phyloP scores from a whole-genome alignment of 2,797 vertebrate species.

The Spinibarbus caldwelli region DNA sequence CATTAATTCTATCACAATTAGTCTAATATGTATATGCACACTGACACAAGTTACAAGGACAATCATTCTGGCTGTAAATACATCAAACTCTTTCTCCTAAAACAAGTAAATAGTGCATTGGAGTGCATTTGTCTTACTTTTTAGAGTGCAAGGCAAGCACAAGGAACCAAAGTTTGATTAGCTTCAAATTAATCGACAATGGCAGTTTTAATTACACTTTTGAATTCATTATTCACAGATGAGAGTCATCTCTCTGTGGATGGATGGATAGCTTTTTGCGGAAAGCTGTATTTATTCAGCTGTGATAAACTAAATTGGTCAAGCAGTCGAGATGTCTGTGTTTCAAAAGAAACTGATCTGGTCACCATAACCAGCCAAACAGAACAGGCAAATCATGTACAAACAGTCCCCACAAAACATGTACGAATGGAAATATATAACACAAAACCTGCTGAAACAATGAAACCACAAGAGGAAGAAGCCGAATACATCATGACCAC shows the following conservation, averaged over 20 bases:
- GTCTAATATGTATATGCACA: not conserved
- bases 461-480: not conserved
- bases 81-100: not conserved
- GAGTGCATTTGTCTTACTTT: not conserved
- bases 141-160: not conserved
- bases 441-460: not conserved
- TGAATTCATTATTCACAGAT: not conserved
- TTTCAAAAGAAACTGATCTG: constrained; percentile 50
- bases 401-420: too few species aligned
- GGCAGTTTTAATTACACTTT: not conserved
- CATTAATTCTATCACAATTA: not conserved
- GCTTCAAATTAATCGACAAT: not conserved
- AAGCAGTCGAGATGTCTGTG: constrained; percentile 41
- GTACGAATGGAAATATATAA: not conserved
- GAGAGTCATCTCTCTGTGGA: not conserved
- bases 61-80: not conserved
- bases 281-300: constrained; percentile 58
- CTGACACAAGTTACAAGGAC: not conserved
- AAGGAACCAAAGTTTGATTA: not conserved
- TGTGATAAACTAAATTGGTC: constrained; percentile 42
- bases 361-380: constrained; percentile 46
- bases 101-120: not conserved
- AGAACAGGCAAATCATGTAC: constrained; percentile 35
- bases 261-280: constrained; percentile 19
- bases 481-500: not conserved